Evolutionary conservation across 2,888 invertebrate species (phyloP).

Genomic region (Sinopyrophorus schimmeli): DNA sequence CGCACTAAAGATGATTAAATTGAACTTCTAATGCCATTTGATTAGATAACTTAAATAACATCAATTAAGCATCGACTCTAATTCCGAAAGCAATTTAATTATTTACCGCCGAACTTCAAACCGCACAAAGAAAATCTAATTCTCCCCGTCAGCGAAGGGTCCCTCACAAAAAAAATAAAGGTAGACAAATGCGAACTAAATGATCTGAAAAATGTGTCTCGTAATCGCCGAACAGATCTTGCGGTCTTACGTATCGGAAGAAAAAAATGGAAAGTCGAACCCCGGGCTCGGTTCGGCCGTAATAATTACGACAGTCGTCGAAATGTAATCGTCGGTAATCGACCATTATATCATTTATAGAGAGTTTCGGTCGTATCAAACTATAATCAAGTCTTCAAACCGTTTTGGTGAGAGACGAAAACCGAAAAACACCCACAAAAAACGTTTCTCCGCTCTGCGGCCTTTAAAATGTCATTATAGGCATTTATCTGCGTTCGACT

Average conservation of each 20-base stretch:
- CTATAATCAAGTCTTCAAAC: slow-evolving; percentile 36
- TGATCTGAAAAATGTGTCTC: too few species aligned
- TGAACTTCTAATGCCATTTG: slow-evolving; percentile 26
- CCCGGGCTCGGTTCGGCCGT: neutral
- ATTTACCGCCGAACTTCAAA: too few species aligned
- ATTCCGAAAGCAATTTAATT: too few species aligned
- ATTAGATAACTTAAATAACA: slow-evolving; percentile 24
- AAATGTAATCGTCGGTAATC: slow-evolving; percentile 22
- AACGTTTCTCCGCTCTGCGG: slow-evolving; percentile 31
- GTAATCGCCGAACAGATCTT: too few species aligned
- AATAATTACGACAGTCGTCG: slow-evolving; percentile 21
- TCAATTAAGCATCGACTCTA: too few species aligned
- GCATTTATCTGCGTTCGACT: slow-evolving; percentile 31
- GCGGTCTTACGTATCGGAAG: neutral
- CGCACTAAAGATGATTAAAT: slow-evolving; percentile 24
- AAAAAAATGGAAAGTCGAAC: neutral
- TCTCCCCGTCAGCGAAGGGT: too few species aligned
- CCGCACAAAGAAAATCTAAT: too few species aligned
- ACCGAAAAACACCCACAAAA: slow-evolving; percentile 20
- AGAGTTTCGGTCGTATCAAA: slow-evolving; percentile 21
- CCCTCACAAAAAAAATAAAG: too few species aligned
- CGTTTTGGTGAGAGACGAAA: slow-evolving; percentile 15
- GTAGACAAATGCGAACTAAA: too few species aligned
- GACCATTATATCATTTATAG: slow-evolving; percentile 35
- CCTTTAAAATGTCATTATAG: slow-evolving; percentile 39